Evolutionary conservation across 2,113 vertebrate species (phyloP).

Genomic region (Melanotaenia duboulayi): DNA sequence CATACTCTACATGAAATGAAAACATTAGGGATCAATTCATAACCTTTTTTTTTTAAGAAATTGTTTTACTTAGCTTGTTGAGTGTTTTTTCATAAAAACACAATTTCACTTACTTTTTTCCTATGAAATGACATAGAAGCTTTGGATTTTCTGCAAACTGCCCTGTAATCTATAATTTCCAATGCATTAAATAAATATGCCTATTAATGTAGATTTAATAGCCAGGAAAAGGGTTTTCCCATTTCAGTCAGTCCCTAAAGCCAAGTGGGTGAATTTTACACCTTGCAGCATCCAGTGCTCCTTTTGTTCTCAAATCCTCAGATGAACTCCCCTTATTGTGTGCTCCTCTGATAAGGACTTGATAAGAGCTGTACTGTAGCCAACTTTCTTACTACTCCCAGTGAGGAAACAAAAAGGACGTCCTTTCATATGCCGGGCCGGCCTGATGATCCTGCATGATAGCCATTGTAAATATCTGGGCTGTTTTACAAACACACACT

Average conservation of each 20-base stretch:
- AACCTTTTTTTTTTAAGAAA: too few species aligned
- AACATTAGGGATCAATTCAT: too few species aligned
- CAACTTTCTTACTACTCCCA: background rate
- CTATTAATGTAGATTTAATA: too few species aligned
- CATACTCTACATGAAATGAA: too few species aligned
- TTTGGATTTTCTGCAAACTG: too few species aligned
- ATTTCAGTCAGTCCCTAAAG: background rate
- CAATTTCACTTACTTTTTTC: too few species aligned
- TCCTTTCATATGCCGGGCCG: background rate
- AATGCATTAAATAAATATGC: too few species aligned
- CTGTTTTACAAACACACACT: conserved; percentile 1
- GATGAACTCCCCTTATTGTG: background rate
- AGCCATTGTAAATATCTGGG: background rate
- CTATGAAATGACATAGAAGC: too few species aligned
- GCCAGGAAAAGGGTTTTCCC: background rate
- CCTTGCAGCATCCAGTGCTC: background rate
- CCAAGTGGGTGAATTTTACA: background rate
- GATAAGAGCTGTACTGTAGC: background rate
- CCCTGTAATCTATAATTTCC: background rate
- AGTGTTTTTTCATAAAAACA: too few species aligned
- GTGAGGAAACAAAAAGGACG: background rate
- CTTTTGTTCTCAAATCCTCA: background rate
- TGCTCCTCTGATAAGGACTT: background rate
- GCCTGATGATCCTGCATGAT: conserved; percentile 1
- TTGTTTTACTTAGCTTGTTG: too few species aligned